Evolutionary conservation across 2,113 vertebrate genomes (phyloP).

Genomic region (Tetrao urogallus): DNA sequence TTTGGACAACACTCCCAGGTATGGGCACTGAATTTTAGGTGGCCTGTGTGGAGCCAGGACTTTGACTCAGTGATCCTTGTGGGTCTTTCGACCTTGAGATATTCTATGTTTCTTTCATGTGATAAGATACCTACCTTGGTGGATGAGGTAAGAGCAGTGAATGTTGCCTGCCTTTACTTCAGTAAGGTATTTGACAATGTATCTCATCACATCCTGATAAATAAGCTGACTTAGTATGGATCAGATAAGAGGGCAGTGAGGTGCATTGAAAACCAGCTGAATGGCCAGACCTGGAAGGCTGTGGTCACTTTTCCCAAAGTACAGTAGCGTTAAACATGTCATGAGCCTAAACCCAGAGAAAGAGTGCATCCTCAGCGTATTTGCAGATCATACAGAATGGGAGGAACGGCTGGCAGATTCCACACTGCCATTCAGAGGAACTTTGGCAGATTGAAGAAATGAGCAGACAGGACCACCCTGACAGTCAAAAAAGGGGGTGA

Average conservation of each 20-base stretch:
- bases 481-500: background rate
- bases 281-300: background rate
- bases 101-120: background rate
- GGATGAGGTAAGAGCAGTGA: background rate
- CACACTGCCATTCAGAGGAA: background rate
- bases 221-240: background rate
- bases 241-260: background rate
- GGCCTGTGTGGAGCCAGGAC: too few species aligned
- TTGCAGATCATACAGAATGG: background rate
- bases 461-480: background rate
- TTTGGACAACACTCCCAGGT: background rate
- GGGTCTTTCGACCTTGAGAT: too few species aligned
- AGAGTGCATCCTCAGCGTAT: background rate
- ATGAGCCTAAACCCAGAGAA: background rate
- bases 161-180: background rate
- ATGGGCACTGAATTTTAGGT: too few species aligned
- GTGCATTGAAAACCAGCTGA: background rate
- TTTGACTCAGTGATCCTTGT: too few species aligned
- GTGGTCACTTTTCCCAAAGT: background rate
- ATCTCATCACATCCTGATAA: background rate
- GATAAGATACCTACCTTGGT: background rate
- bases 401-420: background rate
- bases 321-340: background rate
- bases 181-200: background rate
- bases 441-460: background rate